Base-by-base conservation (phyloP, 2,888 invertebrate species). In the Dryadula phaetusa region DNA sequence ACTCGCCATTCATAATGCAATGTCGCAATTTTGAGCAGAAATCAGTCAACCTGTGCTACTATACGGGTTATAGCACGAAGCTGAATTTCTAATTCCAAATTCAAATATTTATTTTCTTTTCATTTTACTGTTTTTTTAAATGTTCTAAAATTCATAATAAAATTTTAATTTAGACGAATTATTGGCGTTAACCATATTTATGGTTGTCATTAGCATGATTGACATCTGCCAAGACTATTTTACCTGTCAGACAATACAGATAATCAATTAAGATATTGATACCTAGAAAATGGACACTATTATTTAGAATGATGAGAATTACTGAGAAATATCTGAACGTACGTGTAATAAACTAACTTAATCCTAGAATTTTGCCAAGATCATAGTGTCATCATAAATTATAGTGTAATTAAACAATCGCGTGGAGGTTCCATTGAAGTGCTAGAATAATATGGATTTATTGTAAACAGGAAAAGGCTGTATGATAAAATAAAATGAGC, bases 331-430 rank as follows among this genome's bases (percentile, higher is more conserved):
- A 46, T 46, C 20, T 46, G 12, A 20, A 46, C 46, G 20, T n/a
- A n/a, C 37, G 18, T 54, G 14, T 32, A 32, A 53, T 32, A 53
- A 53, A 12, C 18, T 14, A 34, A 4, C 20, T 54, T 54, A 54
- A 34, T 54, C 34, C 34, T 54, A 34, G 53, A 54, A 53, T 32
- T 54, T 34, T 54, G n/a, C 53, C 20, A 34, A 34, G 53, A 14
- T 34, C 53, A 34, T 34, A 54, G 34, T 54, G 20, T 18, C 20
- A 20, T 34, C 14, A 54, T 54, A 37, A 54, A 54, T 54, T 54
- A 54, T 34, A 34, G 18, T 20, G 12, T 37, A 54, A 54, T 54
- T 49, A 18, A 34, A 54, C 14, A 12, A 25, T 25, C 14, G 6
- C 14, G 6, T 25, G 25, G 14, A 32, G 32, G 32, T 4, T 52